Base-by-base conservation (phyloP, 2,888 invertebrate genomes). In the Calameuta filiformis region DNA sequence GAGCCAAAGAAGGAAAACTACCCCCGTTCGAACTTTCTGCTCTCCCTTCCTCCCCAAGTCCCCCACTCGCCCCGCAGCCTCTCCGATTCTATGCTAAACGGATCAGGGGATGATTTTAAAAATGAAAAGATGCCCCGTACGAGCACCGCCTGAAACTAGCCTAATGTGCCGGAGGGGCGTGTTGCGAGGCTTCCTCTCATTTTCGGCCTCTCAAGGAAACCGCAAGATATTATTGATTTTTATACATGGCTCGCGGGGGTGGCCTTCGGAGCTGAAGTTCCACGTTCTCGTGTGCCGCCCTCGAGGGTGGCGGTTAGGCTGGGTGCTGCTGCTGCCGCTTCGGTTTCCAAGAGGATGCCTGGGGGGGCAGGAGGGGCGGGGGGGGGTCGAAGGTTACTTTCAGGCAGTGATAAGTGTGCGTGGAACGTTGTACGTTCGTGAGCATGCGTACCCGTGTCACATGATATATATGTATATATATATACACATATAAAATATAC, bases 161-260 rank as follows among this genome's bases (percentile, higher is more conserved):
- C 40, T 6, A 15, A 40, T 15, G 15, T 40, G 15, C 40, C 0
- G 15, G 15, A 15, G 40, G 40, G 15, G 40, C 40, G 15, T 40
- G 40, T 40, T 40, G 15, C 40, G 40, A 40, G 40, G 40, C 40
- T 69, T 69, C 33, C 69, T 69, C 78, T 80, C 79, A 81, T 88
- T 89, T 89, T 89, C 87, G 86, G 84, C 80, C 86, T 89, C 89
- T 87, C 40, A 6, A 87, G 87, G 89, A 90, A 90, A 90, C 89
- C 89, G 84, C 88, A 89, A 91, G 91, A 91, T 90, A 89, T 91
- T 91, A 91, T 91, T 91, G 91, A 91, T 91, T 91, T 91, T 90
- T 89, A 89, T 89, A 88, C 86, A 87, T 86, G 87, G 84, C 77
- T 73, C 75, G 77, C 69, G 82, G 79, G 78, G 75, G 82, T 78